phyloP scores from a whole-genome alignment of 92 coral and sea anemone genomes.

The Zoanthus gigantus region DNA sequence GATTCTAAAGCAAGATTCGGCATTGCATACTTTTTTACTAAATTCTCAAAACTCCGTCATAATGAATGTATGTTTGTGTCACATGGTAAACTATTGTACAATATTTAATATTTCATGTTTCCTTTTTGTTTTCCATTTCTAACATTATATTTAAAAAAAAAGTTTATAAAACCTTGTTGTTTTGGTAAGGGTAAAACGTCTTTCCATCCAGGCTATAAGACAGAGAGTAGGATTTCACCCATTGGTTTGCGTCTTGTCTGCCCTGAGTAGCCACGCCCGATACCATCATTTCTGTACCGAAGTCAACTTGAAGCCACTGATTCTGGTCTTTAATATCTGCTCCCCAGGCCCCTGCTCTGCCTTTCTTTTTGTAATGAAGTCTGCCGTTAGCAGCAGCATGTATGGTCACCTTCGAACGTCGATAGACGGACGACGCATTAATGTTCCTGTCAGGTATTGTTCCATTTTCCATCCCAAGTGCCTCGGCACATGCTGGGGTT shows the following conservation, averaged over 20 bases:
- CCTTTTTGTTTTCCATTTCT: too few relatives aligned
- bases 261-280: constrained; percentile 33
- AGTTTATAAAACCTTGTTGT: neutral
- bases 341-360: constrained; percentile 9
- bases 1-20: too few relatives aligned
- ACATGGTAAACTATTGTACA: too few relatives aligned
- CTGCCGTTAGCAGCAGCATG: constrained; percentile 6
- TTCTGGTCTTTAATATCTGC: neutral
- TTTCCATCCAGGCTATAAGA: neutral
- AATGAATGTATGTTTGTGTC: too few relatives aligned
- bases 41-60: too few relatives aligned
- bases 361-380: neutral
- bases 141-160: too few relatives aligned
- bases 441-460: constrained; percentile 15
- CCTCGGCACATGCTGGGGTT: neutral
- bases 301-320: constrained; percentile 35
- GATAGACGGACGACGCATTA: neutral
- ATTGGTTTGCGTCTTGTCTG: neutral
- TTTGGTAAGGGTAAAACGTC: neutral
- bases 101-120: too few relatives aligned
- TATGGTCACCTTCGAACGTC: rapidly evolving
- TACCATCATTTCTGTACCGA: neutral
- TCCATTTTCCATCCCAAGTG: constrained; percentile 30
- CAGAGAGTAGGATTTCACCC: neutral
- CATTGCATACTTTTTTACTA: too few relatives aligned